phyloP scores from a whole-genome alignment of 2,888 invertebrate genomes.

The Phortica okadai region DNA sequence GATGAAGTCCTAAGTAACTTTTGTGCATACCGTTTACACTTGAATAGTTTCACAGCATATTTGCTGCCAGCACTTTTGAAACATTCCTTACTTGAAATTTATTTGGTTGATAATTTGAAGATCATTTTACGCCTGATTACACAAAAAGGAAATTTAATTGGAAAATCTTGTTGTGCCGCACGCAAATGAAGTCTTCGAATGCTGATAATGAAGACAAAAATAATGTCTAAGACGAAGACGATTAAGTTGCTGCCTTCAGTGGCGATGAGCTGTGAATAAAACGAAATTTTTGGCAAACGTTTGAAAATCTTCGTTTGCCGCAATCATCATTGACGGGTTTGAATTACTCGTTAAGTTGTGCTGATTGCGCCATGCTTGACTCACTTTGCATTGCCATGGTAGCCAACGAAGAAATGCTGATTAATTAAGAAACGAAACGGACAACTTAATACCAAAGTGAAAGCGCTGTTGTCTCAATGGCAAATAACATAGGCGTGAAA shows the following conservation, averaged over 20 bases:
- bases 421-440: constrained; percentile 22
- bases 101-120: constrained; percentile 41
- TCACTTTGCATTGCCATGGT: background rate
- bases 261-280: background rate
- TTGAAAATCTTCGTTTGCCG: background rate
- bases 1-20: background rate
- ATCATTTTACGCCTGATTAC: constrained; percentile 61
- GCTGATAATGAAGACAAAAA: background rate
- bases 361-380: background rate
- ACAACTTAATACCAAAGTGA: constrained; percentile 18
- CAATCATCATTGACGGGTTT: too few species aligned
- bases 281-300: background rate
- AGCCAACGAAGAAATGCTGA: constrained; percentile 1
- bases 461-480: background rate
- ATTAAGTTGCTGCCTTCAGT: background rate
- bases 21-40: background rate
- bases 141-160: constrained; percentile 59
- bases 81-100: background rate
- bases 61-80: background rate
- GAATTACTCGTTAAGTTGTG: background rate
- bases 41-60: background rate
- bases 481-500: constrained; percentile 5
- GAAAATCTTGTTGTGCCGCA: constrained; percentile 54
- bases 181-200: background rate
- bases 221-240: background rate